Percentiles rank a stretch among this genome's conserved stretches.
These are phyloP conservation scores for Ara ararauna DNA, from an alignment of 2,797 vertebrate genomes.

Conservation along the genomic window DNA sequence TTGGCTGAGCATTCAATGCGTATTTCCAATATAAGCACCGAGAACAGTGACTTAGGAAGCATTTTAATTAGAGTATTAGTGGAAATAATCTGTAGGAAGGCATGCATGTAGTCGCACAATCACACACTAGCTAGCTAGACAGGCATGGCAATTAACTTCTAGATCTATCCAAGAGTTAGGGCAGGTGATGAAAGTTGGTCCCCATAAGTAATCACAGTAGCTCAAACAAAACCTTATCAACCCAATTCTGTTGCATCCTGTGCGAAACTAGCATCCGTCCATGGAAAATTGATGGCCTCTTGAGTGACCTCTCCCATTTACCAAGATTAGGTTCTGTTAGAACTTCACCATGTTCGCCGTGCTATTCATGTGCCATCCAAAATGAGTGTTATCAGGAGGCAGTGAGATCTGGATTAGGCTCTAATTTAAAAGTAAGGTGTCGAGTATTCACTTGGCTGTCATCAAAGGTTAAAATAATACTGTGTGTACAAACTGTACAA, in stretches of 20 bases:
- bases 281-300: neutral
- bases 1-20: neutral
- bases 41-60: constrained; percentile 12
- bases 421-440: neutral
- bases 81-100: constrained; percentile 12
- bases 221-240: neutral
- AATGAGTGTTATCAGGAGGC: neutral
- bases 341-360: fast-evolving
- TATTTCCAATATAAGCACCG: neutral
- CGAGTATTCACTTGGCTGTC: neutral
- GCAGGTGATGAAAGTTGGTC: neutral
- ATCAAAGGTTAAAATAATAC: constrained; percentile 2
- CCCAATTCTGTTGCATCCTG: neutral
- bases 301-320: neutral
- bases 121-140: neutral
- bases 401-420: neutral
- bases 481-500: neutral
- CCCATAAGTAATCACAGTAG: neutral
- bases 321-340: neutral
- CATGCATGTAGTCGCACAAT: neutral
- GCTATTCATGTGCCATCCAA: neutral
- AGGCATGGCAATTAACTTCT: neutral
- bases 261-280: neutral
- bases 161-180: neutral
- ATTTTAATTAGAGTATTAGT: constrained; percentile 35